Conservation (phyloP, 2,113 vertebrate species). For the Xiphias gladius region DNA sequence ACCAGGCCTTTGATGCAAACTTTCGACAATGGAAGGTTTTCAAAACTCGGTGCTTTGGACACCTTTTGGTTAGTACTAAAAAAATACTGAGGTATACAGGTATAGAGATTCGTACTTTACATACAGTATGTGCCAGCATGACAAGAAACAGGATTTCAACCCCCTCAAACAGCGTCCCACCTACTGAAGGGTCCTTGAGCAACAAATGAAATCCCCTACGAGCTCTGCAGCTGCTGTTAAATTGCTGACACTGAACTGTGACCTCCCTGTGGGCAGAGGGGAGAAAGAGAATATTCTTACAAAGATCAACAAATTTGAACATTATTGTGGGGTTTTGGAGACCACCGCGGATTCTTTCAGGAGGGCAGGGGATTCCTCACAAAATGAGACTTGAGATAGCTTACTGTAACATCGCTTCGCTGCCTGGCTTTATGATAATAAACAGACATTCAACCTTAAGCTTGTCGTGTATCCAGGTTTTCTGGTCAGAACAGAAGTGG, state of each 20-base stretch:
- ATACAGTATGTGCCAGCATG: not conserved
- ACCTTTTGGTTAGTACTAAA: not conserved
- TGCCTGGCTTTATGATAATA: constrained; percentile 51
- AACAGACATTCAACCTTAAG: constrained; percentile 60
- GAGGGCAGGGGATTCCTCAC: constrained; percentile 47
- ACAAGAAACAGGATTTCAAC: not conserved
- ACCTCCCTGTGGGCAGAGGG: constrained; percentile 30
- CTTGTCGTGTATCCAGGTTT: constrained; percentile 45
- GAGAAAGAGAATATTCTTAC: constrained; percentile 23
- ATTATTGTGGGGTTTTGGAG: constrained; percentile 41
- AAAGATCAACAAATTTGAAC: constrained; percentile 54
- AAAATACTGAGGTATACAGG: not conserved
- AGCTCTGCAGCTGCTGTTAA: constrained; percentile 20
- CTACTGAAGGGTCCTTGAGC: constrained; percentile 24
- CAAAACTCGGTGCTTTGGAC: not conserved
- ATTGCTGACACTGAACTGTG: constrained; percentile 38
- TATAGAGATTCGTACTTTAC: not conserved
- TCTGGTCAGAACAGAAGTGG: constrained; percentile 71
- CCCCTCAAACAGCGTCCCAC: not conserved
- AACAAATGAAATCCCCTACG: constrained; percentile 20
- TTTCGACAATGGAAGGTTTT: too few species aligned
- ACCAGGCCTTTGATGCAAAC: too few species aligned
- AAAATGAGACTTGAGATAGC: constrained; percentile 37
- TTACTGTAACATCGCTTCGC: constrained; percentile 62
- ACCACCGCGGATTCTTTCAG: constrained; percentile 48